Percentiles rank a stretch among this genome's conserved stretches.
Evolutionary conservation across 2,113 vertebrate genomes (phyloP).

Genomic region (Circaetus gallicus): DNA sequence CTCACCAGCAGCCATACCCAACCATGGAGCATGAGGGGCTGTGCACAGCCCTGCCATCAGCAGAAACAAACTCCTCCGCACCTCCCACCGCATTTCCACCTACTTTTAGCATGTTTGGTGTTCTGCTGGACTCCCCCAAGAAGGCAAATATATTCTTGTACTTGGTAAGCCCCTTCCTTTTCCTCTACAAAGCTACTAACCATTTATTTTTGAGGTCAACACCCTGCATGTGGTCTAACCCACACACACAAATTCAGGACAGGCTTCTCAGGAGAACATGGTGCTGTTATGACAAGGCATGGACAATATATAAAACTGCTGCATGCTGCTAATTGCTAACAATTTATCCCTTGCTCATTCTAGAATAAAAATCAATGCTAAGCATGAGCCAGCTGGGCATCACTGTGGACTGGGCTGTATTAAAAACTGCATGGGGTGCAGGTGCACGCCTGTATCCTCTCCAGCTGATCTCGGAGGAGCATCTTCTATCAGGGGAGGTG

Average conservation of each 20-base stretch:
- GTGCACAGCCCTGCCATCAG: not conserved
- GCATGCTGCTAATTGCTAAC: not conserved
- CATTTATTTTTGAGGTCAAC: not conserved
- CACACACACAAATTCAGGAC: not conserved
- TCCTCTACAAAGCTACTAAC: not conserved
- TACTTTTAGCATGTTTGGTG: accelerated
- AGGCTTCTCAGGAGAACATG: not conserved
- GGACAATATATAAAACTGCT: not conserved
- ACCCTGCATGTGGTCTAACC: not conserved
- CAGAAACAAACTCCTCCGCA: not conserved
- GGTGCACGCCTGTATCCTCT: not conserved
- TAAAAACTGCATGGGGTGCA: not conserved
- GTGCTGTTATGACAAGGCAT: not conserved
- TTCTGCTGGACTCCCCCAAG: not conserved
- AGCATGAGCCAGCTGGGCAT: accelerated
- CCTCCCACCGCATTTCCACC: not conserved
- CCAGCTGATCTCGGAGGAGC: not conserved
- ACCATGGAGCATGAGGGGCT: not conserved
- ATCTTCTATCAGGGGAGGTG: not conserved
- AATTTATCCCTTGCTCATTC: not conserved
- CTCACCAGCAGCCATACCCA: accelerated
- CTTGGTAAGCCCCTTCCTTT: not conserved
- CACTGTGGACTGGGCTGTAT: accelerated
- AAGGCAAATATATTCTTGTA: not conserved
- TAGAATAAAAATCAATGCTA: not conserved